phyloP scores from a whole-genome alignment of 2,888 invertebrate species.

The Lumbricus terrestris region DNA sequence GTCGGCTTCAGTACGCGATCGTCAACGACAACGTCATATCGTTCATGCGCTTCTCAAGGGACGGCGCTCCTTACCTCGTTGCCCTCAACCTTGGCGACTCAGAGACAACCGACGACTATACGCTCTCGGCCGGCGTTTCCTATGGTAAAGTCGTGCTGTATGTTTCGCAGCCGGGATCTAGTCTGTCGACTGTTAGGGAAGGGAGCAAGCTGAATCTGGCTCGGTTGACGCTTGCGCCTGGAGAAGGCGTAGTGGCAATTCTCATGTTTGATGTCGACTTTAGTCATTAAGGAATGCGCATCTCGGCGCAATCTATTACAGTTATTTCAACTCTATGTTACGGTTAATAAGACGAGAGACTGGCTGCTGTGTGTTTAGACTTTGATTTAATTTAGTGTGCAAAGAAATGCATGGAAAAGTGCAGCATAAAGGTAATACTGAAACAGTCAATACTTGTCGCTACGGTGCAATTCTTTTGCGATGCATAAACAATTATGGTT shows the following conservation, averaged over 20 bases:
- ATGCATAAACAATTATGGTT: no score
- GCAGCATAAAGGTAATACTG: no score
- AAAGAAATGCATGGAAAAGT: neutral
- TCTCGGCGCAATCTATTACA: neutral
- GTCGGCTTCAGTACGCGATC: constrained; percentile 43
- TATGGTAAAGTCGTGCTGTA: constrained; percentile 31
- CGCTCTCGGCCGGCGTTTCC: constrained; percentile 31
- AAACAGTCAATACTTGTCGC: no score
- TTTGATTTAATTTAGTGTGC: neutral
- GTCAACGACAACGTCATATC: constrained; percentile 47
- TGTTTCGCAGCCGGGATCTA: constrained; percentile 35
- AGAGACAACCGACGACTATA: constrained; percentile 42
- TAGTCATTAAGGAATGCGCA: neutral
- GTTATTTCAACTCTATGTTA: neutral
- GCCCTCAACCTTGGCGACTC: constrained; percentile 49
- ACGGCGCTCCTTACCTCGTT: constrained; percentile 44
- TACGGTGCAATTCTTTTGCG: no score
- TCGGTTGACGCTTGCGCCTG: constrained; percentile 43
- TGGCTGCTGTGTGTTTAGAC: neutral
- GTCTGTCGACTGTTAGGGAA: constrained; percentile 21
- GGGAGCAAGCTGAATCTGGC: constrained; percentile 32
- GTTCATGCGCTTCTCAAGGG: constrained; percentile 44
- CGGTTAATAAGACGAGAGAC: neutral
- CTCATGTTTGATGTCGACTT: constrained; percentile 24
- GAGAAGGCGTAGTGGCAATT: constrained; percentile 48